These are phyloP conservation scores for Morone saxatilis DNA, from an alignment of 2,113 vertebrate genomes.

Conservation along the genomic window DNA sequence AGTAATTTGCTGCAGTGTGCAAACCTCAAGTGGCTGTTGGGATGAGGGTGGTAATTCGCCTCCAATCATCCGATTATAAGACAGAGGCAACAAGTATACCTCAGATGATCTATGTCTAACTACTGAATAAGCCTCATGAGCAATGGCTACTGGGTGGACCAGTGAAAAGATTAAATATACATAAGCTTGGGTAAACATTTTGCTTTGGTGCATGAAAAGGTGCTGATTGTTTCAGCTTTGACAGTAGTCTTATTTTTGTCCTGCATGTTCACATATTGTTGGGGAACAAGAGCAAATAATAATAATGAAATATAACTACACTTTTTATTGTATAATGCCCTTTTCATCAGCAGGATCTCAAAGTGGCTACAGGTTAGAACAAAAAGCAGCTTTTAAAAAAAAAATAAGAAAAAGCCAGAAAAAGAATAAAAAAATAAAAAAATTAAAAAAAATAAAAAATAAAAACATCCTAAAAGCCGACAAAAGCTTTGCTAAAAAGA, in stretches of 20 bases:
- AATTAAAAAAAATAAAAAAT: too few relatives aligned
- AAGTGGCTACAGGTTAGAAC: too few relatives aligned
- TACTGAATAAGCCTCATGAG: not conserved
- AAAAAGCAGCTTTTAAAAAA: too few relatives aligned
- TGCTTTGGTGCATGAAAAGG: not conserved
- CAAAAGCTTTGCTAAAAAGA: too few relatives aligned
- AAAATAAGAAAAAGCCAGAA: too few relatives aligned
- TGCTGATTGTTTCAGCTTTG: conserved; percentile 1
- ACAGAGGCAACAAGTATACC: not conserved
- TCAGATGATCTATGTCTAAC: conserved; percentile 5
- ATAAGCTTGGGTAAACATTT: not conserved
- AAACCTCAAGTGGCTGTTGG: not conserved
- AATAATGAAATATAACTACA: too few relatives aligned
- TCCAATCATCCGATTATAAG: conserved; percentile 4
- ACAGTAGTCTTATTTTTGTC: not conserved
- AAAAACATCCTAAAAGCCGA: too few relatives aligned
- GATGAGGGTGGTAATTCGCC: conserved; percentile 26
- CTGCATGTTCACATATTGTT: not conserved
- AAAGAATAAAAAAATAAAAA: too few relatives aligned
- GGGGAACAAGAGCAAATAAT: not conserved
- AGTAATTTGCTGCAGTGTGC: conserved; percentile 46
- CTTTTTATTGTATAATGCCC: too few relatives aligned
- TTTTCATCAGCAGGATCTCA: too few relatives aligned
- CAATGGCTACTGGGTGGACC: not conserved
- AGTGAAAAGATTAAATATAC: not conserved